A percentile compares a stretch with the other conserved stretches of the same genome.
Conservation (phyloP, 30 jellyfish, hydroid and myxozoan genomes). For the Cassiopea andromeda region DNA sequence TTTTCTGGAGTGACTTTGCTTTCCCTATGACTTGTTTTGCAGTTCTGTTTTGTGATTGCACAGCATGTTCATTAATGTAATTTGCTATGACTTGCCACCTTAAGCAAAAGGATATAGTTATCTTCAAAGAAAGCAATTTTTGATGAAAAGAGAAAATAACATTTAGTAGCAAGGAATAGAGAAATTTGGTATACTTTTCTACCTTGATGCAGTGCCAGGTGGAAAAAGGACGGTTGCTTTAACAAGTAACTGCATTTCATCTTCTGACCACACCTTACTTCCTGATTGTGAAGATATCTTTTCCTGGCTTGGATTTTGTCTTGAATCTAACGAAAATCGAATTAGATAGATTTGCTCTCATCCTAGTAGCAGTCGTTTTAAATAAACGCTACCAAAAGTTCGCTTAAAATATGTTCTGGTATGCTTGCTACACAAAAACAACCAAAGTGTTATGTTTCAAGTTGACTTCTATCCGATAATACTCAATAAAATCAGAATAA, state of each 20-base stretch:
- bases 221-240: conserved; percentile 92
- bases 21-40: conserved; percentile 82
- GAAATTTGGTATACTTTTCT: background rate
- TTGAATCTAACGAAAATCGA: background rate
- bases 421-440: no score
- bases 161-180: background rate
- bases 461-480: no score
- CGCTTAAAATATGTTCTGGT: no score
- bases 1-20: conserved; percentile 77
- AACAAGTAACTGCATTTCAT: conserved; percentile 86
- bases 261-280: conserved; percentile 81
- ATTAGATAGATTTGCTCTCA: no score
- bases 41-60: conserved; percentile 58
- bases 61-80: conserved; percentile 88
- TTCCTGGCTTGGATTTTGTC: conserved; percentile 37
- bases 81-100: conserved; percentile 94
- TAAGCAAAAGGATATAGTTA: background rate
- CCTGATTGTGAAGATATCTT: conserved; percentile 29
- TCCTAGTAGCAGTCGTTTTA: no score
- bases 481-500: no score
- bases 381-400: no score
- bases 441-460: no score
- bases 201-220: conserved; percentile 93
- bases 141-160: background rate
- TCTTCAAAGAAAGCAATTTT: background rate